Evolutionary conservation across 2,888 invertebrate species (phyloP).

Genomic region (Synergus gifuensis): DNA sequence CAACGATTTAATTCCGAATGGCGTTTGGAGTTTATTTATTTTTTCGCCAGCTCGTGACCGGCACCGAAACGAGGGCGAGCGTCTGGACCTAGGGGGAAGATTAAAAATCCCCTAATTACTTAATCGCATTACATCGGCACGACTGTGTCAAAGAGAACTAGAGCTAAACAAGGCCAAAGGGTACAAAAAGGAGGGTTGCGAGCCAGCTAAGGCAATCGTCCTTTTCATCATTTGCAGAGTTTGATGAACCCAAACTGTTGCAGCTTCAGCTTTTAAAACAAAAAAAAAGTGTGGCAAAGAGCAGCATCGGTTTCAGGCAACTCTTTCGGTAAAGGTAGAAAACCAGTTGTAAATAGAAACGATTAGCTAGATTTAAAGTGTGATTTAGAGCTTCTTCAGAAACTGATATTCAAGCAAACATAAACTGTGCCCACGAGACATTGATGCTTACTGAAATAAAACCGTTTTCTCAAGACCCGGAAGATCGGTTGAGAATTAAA

Average conservation of each 20-base stretch:
- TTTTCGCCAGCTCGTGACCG: slow-evolving; percentile 69
- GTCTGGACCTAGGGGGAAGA: slow-evolving; percentile 63
- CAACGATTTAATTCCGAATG: slow-evolving; percentile 74
- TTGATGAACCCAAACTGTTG: slow-evolving; percentile 22
- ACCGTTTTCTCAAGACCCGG: neutral
- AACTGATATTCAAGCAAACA: neutral
- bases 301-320: no score
- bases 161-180: slow-evolving; percentile 32
- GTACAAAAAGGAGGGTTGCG: slow-evolving; percentile 24
- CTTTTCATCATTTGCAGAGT: slow-evolving; percentile 27
- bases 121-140: slow-evolving; percentile 72
- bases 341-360: neutral
- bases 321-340: neutral
- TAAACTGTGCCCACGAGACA: neutral
- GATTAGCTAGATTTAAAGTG: neutral
- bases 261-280: neutral
- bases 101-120: slow-evolving; percentile 75
- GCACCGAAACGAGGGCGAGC: slow-evolving; percentile 63
- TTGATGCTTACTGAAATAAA: slow-evolving; percentile 8
- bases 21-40: slow-evolving; percentile 73
- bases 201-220: slow-evolving; percentile 25
- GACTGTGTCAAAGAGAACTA: slow-evolving; percentile 70
- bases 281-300: neutral
- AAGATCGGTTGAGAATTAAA: slow-evolving; percentile 32
- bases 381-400: neutral